Base-by-base conservation (phyloP, 1,140 invertebrate genomes). In the Popillia japonica region DNA sequence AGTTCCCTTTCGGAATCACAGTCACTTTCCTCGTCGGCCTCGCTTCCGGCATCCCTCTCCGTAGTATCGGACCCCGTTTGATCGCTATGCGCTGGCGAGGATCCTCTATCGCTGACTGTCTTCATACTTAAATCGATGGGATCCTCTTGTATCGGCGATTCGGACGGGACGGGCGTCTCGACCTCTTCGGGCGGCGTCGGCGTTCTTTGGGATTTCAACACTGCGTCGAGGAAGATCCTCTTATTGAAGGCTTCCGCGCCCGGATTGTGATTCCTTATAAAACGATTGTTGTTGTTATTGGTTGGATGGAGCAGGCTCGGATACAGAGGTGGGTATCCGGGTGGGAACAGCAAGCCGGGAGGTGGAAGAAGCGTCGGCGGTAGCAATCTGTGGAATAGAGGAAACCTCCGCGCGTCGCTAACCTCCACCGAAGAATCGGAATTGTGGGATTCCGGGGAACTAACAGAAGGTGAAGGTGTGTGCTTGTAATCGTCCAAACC, bases 81-180 rank as follows among this genome's bases (percentile, higher is more conserved):
- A 79, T 88, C 89, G 48, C 89, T 89, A 7, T 87, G 86, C 40
- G 88, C 87, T 4, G 88, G 88, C 75, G 87, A 81, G 10, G 84
- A 87, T 72, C 89, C 87, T 81, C 89, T 79, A 41, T 89, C 85
- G 23, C 90, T 89, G 41, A 88, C 87, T 3, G 89, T 89, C 85
- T 93, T 93, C 81, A 94, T 90, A 0, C 93, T 94, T 10, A 95
- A 87, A 85, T 95, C 94, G 75, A 95, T 95, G 0, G 94, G 94
- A 80, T 93, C 90, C 11, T 94, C 92, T 86, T 92, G 90, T 59
- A 90, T 88, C 20, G 85, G 77, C 72, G 85, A 84, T 73, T 82
- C 59, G 76, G 79, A 78, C 78, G 75, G 78, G 59, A 85, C 74
- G 87, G 87, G 79, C 0, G 79, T 80, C n/a, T 88, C 83, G 0